Conservation (phyloP, 92 coral and sea anemone species). For the Diadumene lineata region DNA sequence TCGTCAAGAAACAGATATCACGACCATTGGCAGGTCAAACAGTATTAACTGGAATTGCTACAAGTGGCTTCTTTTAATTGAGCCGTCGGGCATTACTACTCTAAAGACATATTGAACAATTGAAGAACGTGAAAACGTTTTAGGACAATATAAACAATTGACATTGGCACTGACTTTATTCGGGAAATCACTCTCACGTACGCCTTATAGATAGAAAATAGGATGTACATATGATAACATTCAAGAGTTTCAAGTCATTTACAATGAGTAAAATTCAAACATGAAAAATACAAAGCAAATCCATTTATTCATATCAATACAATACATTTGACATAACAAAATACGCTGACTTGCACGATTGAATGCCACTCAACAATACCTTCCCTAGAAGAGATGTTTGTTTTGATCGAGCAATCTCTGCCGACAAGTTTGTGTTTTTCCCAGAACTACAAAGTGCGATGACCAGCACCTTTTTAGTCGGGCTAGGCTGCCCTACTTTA, state of each 20-base stretch:
- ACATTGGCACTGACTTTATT: too few relatives aligned
- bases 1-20: constrained; percentile 20
- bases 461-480: too few relatives aligned
- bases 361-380: neutral
- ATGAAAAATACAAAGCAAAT: too few relatives aligned
- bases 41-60: constrained; percentile 31
- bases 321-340: neutral
- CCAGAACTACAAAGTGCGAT: neutral
- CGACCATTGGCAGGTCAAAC: constrained; percentile 5
- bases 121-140: neutral
- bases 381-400: neutral
- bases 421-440: neutral
- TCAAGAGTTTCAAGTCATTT: too few relatives aligned
- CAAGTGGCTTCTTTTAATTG: constrained; percentile 43
- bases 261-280: too few relatives aligned
- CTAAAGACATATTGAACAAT: too few relatives aligned
- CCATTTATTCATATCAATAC: too few relatives aligned
- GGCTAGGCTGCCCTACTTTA: too few relatives aligned
- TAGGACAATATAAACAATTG: neutral
- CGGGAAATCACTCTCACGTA: too few relatives aligned
- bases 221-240: too few relatives aligned
- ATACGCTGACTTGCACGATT: neutral
- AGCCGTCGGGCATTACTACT: neutral
- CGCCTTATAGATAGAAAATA: too few relatives aligned
- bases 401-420: neutral